Conservation (phyloP, 2,797 vertebrate genomes). For the Chromis chromis region DNA sequence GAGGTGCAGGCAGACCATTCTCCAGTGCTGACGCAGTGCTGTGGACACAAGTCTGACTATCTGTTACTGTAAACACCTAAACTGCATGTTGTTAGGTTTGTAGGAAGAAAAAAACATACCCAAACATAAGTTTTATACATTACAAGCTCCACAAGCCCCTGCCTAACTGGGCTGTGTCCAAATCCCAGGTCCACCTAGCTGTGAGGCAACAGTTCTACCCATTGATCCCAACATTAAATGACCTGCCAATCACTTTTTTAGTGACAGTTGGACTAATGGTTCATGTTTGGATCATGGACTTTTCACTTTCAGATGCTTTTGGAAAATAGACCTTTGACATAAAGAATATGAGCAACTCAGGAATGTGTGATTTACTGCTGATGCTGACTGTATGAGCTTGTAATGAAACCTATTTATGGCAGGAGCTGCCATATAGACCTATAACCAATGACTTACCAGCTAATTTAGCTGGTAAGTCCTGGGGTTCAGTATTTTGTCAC, state of each 20-base stretch:
- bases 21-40: too few species aligned
- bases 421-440: slow-evolving; percentile 26
- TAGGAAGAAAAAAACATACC: not conserved
- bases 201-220: not conserved
- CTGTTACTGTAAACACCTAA: too few species aligned
- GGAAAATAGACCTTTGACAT: not conserved
- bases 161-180: not conserved
- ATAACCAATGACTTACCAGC: slow-evolving; percentile 25
- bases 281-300: not conserved
- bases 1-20: too few species aligned
- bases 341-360: not conserved
- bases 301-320: not conserved
- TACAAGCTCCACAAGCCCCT: not conserved
- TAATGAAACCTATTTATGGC: slow-evolving; percentile 28
- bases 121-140: not conserved
- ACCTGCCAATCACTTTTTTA: not conserved
- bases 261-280: not conserved
- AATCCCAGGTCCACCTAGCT: not conserved
- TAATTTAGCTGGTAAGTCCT: slow-evolving; percentile 44
- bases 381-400: slow-evolving; percentile 13
- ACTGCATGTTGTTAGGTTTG: not conserved
- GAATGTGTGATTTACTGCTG: slow-evolving; percentile 16
- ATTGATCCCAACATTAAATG: not conserved
- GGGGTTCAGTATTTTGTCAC: slow-evolving; percentile 41
- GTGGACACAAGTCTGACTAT: too few species aligned